Percentiles rank a stretch among this genome's conserved stretches.
Conservation (phyloP, 2,113 vertebrate genomes). For the Holacanthus passer region DNA sequence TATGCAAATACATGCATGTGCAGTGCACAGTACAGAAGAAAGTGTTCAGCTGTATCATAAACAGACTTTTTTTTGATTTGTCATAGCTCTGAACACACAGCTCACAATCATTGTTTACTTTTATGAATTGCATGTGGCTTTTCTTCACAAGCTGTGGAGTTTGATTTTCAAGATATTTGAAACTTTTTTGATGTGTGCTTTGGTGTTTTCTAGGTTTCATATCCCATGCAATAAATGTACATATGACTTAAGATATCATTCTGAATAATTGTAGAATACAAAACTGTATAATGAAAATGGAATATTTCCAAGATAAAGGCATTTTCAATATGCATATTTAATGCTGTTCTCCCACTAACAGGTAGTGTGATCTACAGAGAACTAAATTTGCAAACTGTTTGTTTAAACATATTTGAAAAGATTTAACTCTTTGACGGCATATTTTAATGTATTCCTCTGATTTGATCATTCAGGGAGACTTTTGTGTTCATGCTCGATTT, state of each 20-base stretch:
- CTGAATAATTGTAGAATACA: constrained; percentile 27
- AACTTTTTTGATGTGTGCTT: constrained; percentile 51
- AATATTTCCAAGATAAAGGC: constrained; percentile 24
- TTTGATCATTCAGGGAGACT: constrained; percentile 70
- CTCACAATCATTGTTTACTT: constrained; percentile 50
- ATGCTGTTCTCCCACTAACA: constrained; percentile 22
- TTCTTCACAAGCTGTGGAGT: constrained; percentile 38
- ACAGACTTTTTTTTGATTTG: constrained; percentile 17
- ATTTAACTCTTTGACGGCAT: constrained; percentile 15
- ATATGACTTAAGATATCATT: constrained; percentile 47
- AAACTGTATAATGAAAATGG: constrained; percentile 2
- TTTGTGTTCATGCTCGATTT: constrained; percentile 62
- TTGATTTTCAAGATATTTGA: constrained; percentile 50
- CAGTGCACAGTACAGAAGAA: constrained; percentile 38
- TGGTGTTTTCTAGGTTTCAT: constrained; percentile 65
- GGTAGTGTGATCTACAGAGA: constrained; percentile 25
- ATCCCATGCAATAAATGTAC: constrained; percentile 78
- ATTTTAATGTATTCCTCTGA: constrained; percentile 60
- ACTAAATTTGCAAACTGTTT: constrained; percentile 33
- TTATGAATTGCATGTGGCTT: constrained; percentile 68
- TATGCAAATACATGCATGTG: constrained; percentile 40
- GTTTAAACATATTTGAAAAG: constrained; percentile 40
- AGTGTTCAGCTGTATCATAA: constrained; percentile 30
- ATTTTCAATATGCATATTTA: constrained; percentile 47
- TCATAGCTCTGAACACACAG: constrained; percentile 35